These are phyloP conservation scores for Pygathrix nemaeus DNA, from an alignment of 2,113 vertebrate species.

Conservation along the genomic window DNA sequence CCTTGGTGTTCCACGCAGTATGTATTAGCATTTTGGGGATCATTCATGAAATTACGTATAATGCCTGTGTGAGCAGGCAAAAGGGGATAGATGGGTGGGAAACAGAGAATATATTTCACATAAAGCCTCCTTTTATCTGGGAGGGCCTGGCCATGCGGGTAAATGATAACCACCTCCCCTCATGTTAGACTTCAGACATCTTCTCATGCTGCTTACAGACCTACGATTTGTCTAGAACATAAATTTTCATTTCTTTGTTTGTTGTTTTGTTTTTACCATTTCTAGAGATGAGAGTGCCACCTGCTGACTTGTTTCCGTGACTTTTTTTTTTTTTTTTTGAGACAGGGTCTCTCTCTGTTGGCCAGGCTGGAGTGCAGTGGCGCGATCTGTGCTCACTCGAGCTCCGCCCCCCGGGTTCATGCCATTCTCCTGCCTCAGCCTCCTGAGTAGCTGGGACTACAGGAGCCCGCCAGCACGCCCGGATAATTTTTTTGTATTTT, in stretches of 20 bases:
- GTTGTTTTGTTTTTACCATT: neutral
- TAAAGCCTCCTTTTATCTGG: neutral
- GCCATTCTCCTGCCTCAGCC: no score
- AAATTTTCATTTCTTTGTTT: neutral
- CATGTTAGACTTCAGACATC: rapidly evolving
- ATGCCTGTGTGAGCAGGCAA: neutral
- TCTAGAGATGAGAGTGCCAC: neutral
- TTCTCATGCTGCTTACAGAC: no score
- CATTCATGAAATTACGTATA: neutral
- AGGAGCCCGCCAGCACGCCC: rapidly evolving
- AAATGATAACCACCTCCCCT: no score
- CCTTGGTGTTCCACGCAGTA: constrained; percentile 91
- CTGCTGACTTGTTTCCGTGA: neutral
- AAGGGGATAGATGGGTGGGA: neutral
- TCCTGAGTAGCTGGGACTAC: no score
- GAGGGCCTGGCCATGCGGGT: neutral
- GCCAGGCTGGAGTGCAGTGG: no score
- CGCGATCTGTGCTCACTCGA: no score
- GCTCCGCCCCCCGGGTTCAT: no score
- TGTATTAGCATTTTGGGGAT: constrained; percentile 32
- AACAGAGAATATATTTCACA: neutral
- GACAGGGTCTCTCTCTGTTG: no score
- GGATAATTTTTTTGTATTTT: no score
- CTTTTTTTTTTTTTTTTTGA: no score
- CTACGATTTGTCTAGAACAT: neutral